phyloP scores from a whole-genome alignment of 2,888 invertebrate species.

The Thecophora atra region DNA sequence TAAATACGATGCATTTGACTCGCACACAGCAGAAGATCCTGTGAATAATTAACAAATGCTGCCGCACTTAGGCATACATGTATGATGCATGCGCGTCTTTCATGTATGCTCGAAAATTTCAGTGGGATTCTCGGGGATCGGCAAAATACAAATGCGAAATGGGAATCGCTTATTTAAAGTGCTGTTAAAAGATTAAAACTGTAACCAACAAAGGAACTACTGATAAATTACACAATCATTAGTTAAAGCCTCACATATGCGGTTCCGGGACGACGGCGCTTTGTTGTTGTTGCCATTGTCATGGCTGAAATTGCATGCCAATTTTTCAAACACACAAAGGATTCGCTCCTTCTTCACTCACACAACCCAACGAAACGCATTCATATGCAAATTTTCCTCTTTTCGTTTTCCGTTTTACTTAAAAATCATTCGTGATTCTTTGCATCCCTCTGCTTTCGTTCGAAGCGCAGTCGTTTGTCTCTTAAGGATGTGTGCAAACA shows the following conservation, averaged over 20 bases:
- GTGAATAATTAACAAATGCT: conserved; percentile 17
- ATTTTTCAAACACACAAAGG: conserved; percentile 36
- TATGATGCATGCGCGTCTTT: background rate
- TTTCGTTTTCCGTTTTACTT: background rate
- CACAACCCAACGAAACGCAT: conserved; percentile 2
- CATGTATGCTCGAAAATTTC: background rate
- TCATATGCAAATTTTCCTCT: conserved; percentile 42
- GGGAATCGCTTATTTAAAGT: conserved; percentile 20
- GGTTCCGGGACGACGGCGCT: background rate
- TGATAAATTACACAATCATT: conserved; percentile 42
- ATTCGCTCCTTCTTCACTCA: background rate
- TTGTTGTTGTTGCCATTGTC: conserved; percentile 9
- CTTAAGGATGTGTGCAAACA: conserved; percentile 1
- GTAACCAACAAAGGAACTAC: conserved; percentile 15
- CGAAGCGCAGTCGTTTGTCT: background rate
- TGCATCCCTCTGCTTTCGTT: background rate
- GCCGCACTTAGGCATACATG: background rate
- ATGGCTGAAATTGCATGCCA: conserved; percentile 39
- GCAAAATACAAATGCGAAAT: background rate
- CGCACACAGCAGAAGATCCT: background rate
- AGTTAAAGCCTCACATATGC: conserved; percentile 36
- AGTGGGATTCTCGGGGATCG: background rate
- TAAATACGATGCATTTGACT: background rate
- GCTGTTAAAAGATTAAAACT: conserved; percentile 24
- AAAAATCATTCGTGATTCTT: conserved; percentile 12